Conservation (phyloP, 2,113 vertebrate species). For the Ceratotherium simum region DNA sequence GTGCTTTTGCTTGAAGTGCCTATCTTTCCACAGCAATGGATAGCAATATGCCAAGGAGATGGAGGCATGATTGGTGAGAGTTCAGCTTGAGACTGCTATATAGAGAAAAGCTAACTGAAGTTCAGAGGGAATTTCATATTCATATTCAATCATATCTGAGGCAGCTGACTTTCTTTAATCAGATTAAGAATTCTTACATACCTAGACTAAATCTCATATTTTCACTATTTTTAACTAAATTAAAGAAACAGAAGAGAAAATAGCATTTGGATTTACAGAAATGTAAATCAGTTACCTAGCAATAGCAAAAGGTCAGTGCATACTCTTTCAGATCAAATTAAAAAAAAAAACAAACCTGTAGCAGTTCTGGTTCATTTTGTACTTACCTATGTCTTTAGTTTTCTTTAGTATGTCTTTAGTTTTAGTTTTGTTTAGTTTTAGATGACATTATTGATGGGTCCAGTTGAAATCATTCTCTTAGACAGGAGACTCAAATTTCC, state of each 20-base stretch:
- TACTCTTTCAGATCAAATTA: not conserved
- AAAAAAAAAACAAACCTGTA: not conserved
- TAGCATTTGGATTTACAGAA: not conserved
- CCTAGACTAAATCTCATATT: not conserved
- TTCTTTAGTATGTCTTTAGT: not conserved
- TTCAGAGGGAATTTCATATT: slow-evolving; percentile 54
- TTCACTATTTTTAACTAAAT: slow-evolving; percentile 6
- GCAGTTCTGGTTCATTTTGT: not conserved
- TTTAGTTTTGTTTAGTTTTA: not conserved
- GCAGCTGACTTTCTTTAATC: slow-evolving; percentile 8
- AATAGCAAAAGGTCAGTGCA: not conserved
- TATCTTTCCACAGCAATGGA: slow-evolving; percentile 47
- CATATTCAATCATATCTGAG: not conserved
- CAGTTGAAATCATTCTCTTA: not conserved
- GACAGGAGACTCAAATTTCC: not conserved
- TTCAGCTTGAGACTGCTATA: not conserved
- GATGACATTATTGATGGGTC: not conserved
- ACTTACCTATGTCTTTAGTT: not conserved
- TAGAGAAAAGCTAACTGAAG: slow-evolving; percentile 53
- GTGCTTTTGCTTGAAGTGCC: slow-evolving; percentile 69
- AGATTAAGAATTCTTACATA: not conserved
- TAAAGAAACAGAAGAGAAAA: slow-evolving; percentile 28
- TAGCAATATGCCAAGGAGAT: slow-evolving; percentile 48
- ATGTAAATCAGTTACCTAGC: not conserved
- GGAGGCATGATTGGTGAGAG: slow-evolving; percentile 1